Percentiles rank a stretch among this genome's conserved stretches.
These are phyloP conservation scores for Labrus mixtus DNA, from an alignment of 2,113 vertebrate genomes.

Conservation along the genomic window DNA sequence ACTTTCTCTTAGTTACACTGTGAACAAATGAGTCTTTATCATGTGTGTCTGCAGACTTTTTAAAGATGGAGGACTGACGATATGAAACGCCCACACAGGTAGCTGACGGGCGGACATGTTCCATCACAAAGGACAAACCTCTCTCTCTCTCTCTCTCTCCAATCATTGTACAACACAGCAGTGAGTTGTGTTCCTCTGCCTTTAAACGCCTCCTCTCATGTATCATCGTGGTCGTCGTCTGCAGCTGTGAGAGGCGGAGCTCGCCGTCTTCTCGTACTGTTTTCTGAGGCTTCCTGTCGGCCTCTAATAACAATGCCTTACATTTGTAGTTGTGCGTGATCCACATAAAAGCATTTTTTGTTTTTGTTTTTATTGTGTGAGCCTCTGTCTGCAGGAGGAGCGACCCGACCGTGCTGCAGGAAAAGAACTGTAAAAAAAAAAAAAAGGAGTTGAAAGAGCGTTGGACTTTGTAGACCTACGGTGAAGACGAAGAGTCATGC, in stretches of 20 bases:
- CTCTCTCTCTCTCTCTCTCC: not conserved
- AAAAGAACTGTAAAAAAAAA: not conserved
- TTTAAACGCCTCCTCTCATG: conserved; percentile 27
- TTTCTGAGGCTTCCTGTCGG: conserved; percentile 28
- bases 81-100: conserved; percentile 14
- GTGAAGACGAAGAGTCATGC: conserved; percentile 2
- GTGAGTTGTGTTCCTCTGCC: conserved; percentile 48
- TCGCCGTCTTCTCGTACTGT: conserved; percentile 32
- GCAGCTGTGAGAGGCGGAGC: conserved; percentile 51
- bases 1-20: conserved; percentile 60
- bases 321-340: conserved; percentile 71
- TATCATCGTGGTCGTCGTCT: conserved; percentile 41
- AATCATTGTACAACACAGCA: conserved; percentile 41
- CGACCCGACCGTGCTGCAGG: not conserved
- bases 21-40: conserved; percentile 70
- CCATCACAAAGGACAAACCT: conserved; percentile 22
- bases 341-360: conserved; percentile 41
- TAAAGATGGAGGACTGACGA: conserved; percentile 38
- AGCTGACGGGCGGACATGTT: conserved; percentile 10
- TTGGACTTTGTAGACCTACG: conserved; percentile 1
- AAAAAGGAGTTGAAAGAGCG: not conserved
- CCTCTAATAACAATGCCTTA: conserved; percentile 80
- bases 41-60: conserved; percentile 44
- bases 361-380: conserved; percentile 42
- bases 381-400: conserved; percentile 30